Evolutionary conservation across 2,797 vertebrate species (phyloP).

Genomic region (Aldrovandia affinis): DNA sequence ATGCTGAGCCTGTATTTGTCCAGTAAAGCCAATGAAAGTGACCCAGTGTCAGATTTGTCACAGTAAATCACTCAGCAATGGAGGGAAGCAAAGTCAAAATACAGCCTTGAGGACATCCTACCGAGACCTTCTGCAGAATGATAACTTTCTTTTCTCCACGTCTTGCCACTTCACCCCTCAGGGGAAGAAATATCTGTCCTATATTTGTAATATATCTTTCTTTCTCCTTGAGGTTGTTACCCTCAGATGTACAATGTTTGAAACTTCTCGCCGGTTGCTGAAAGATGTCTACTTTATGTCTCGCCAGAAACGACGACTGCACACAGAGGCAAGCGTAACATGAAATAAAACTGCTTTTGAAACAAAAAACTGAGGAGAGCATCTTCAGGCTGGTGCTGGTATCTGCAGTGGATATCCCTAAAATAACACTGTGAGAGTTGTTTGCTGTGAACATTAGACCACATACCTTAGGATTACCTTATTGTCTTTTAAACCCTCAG

Average conservation of each 20-base stretch:
- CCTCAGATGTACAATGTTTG: background rate
- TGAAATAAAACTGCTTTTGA: background rate
- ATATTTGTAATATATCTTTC: conserved; percentile 5
- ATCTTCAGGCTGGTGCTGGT: background rate
- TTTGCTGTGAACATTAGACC: background rate
- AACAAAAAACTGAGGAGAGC: background rate
- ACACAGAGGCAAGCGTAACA: background rate
- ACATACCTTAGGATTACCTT: background rate
- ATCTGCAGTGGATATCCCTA: background rate
- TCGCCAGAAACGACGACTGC: conserved; percentile 21
- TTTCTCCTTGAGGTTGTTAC: background rate
- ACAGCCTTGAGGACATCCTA: conserved; percentile 6
- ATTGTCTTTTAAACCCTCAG: background rate
- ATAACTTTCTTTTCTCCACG: background rate
- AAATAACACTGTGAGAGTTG: conserved; percentile 1
- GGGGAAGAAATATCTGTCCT: conserved; percentile 3
- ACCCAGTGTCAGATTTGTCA: conserved; percentile 15
- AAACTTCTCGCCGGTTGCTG: conserved; percentile 1
- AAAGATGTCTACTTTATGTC: background rate
- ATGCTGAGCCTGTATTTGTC: background rate
- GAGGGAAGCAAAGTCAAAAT: background rate
- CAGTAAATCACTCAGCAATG: background rate
- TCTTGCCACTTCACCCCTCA: conserved; percentile 6
- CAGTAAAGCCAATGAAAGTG: background rate
- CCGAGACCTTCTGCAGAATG: background rate